A percentile compares a stretch with the other conserved stretches of the same genome.
Evolutionary conservation across 2,888 invertebrate species (phyloP).

Genomic region (Xestoiulus laeticollis): DNA sequence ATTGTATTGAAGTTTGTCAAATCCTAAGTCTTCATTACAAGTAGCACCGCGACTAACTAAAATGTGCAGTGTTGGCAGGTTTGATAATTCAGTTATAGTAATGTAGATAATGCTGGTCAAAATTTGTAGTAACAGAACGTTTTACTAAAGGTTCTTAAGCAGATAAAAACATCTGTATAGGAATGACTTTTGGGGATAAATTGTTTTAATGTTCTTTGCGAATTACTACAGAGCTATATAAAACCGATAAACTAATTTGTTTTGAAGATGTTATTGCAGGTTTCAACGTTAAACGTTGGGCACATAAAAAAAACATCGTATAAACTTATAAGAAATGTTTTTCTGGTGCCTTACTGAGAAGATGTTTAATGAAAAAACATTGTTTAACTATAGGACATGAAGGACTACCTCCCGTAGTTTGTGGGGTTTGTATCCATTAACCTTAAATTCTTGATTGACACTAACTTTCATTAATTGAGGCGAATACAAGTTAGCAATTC

Average conservation of each 20-base stretch:
- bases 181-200: no score
- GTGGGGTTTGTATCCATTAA: background rate
- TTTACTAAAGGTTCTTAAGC: no score
- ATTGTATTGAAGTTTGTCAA: no score
- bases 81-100: no score
- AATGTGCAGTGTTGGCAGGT: no score
- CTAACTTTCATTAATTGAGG: background rate
- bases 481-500: no score
- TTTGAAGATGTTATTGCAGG: constrained; percentile 7
- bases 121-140: no score
- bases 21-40: no score
- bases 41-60: no score
- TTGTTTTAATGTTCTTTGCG: background rate
- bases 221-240: background rate
- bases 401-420: background rate
- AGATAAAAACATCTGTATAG: no score
- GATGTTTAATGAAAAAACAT: background rate
- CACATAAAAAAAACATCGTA: background rate
- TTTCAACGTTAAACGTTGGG: background rate
- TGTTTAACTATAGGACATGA: background rate
- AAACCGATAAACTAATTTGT: background rate
- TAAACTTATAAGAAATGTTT: background rate
- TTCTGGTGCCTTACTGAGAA: background rate
- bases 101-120: no score
- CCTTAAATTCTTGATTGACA: constrained; percentile 26